phyloP scores from a whole-genome alignment of 2,888 invertebrate genomes.

The Spodoptera picta region DNA sequence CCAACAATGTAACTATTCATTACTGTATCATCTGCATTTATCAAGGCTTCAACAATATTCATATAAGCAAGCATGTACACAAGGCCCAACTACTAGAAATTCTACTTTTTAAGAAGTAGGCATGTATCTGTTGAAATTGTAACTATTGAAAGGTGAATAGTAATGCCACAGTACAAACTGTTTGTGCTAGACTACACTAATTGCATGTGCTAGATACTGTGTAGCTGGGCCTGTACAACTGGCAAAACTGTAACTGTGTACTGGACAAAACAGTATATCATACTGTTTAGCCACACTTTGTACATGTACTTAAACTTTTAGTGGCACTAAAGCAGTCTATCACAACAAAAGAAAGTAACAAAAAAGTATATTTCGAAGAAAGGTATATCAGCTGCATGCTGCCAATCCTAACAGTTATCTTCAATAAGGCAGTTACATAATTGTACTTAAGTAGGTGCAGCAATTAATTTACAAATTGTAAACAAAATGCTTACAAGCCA shows the following conservation, averaged over 20 bases:
- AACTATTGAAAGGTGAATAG: too few relatives aligned
- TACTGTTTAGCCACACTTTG: too few relatives aligned
- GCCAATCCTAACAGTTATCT: background rate
- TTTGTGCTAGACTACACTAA: too few relatives aligned
- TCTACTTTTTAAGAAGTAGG: too few relatives aligned
- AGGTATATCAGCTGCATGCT: constrained; percentile 3
- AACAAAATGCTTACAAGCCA: background rate
- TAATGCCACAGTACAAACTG: too few relatives aligned
- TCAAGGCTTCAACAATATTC: background rate
- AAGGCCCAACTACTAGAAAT: too few relatives aligned
- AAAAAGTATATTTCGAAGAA: constrained; percentile 12
- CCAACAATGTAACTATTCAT: constrained; percentile 6
- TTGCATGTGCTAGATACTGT: too few relatives aligned
- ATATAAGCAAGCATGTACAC: too few relatives aligned
- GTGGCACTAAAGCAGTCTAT: constrained; percentile 6
- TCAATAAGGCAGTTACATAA: background rate
- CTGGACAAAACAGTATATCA: too few relatives aligned
- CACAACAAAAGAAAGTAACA: constrained; percentile 23
- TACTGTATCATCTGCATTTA: constrained; percentile 7
- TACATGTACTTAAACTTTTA: background rate
- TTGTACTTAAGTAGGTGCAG: background rate
- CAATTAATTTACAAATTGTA: constrained; percentile 6
- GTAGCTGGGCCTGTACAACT: too few relatives aligned
- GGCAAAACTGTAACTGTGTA: too few relatives aligned
- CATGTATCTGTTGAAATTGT: too few relatives aligned